phyloP scores from a whole-genome alignment of 2,113 vertebrate species.

The Clarias macrocephalus region DNA sequence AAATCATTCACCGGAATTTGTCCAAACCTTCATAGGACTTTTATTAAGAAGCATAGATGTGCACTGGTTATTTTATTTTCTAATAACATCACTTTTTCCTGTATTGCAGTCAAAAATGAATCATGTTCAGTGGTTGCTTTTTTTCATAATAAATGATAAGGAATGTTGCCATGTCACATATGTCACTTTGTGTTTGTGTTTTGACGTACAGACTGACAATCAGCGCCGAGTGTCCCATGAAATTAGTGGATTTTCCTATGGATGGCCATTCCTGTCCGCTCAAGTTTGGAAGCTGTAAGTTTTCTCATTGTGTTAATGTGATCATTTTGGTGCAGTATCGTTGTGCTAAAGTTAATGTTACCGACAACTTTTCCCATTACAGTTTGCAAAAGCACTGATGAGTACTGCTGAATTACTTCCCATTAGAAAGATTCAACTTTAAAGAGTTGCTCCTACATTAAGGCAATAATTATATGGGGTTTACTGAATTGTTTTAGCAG shows the following conservation, averaged over 20 bases:
- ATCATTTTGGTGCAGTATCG: background rate
- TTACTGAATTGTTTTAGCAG: background rate
- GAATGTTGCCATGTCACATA: background rate
- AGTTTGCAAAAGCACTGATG: background rate
- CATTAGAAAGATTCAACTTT: conserved; percentile 28
- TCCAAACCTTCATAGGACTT: no score
- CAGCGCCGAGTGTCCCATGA: conserved; percentile 97
- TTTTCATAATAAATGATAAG: no score
- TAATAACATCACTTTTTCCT: no score
- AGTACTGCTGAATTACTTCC: conserved; percentile 13
- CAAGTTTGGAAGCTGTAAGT: conserved; percentile 99
- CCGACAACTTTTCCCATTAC: conserved; percentile 12
- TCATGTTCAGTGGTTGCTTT: no score
- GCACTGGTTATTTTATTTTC: no score
- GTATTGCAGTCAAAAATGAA: no score
- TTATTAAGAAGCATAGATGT: no score
- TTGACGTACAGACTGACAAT: conserved; percentile 86
- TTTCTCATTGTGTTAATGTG: background rate
- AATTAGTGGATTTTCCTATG: conserved; percentile 97
- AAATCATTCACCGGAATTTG: no score
- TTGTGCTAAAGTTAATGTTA: conserved; percentile 11
- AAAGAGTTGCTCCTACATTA: conserved; percentile 12
- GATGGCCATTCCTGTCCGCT: conserved; percentile 97
- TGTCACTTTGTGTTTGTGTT: background rate
- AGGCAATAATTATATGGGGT: background rate